Evolutionary conservation across 2,113 vertebrate species (phyloP).

Genomic region (Gyps fulvus): DNA sequence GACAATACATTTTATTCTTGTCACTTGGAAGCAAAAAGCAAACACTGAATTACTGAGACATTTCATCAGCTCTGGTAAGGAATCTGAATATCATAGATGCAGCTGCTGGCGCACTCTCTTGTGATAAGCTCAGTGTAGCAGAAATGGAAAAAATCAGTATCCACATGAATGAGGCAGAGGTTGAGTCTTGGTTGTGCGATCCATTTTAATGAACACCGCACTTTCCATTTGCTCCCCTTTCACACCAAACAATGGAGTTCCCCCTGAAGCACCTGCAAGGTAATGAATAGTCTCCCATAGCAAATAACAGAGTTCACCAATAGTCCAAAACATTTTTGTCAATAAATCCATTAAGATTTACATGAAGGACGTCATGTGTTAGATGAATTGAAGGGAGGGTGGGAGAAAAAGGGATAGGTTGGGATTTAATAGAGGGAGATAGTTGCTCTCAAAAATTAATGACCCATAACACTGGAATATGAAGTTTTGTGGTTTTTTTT

Average conservation of each 20-base stretch:
- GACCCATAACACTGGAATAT: neutral
- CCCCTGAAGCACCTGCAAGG: neutral
- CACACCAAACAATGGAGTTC: neutral
- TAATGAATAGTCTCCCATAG: neutral
- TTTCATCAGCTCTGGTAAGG: conserved; percentile 28
- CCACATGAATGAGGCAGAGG: neutral
- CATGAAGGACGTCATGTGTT: neutral
- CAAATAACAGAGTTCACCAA: neutral
- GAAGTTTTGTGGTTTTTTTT: neutral
- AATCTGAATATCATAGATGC: conserved; percentile 3
- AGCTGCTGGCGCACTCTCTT: neutral
- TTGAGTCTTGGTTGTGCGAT: neutral
- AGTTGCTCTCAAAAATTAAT: neutral
- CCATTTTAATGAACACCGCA: neutral
- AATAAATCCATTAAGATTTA: neutral
- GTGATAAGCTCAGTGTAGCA: conserved; percentile 26
- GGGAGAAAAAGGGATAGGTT: neutral
- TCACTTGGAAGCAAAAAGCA: conserved; percentile 13
- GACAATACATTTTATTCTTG: conserved; percentile 17
- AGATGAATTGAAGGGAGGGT: neutral
- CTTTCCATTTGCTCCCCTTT: conserved; percentile 2
- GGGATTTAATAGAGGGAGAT: neutral
- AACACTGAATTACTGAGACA: neutral
- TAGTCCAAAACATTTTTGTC: neutral
- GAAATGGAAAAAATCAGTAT: conserved; percentile 20